Evolutionary conservation across 2,888 invertebrate species (phyloP), one percentile per base, ranked within the genome.

Genomic region (Diaphora mendica): DNA sequence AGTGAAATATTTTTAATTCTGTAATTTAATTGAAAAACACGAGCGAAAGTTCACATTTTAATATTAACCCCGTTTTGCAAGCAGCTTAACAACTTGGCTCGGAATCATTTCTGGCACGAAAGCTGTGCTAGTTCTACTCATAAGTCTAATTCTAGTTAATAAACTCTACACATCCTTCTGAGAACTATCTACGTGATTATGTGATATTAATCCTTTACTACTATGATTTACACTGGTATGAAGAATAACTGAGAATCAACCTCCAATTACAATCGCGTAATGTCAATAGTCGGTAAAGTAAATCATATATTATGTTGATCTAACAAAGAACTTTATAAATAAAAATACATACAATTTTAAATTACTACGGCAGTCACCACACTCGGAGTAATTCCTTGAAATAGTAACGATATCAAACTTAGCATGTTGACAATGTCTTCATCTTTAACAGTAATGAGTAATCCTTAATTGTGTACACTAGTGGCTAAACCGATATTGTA

Each of bases 391-490:
- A 17, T 9, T 5, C 30, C 26, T 35, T 55, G 20, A 35, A 20
- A 9, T 33, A 39, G 1, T 48, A 5, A 55, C 1, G 11, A 11
- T 51, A 20, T 51, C 9, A 23, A 20, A 33, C 26, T 33, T 48
- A 67, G 7, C 8, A 48, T 5, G 3, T 51, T 51, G 23, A 51
- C 51, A 51, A 51, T 23, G 3, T 51, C 51, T 23, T 51, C 51
- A 23, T 51, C 8, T 48, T 48, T 48, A 3, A 26, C 42, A 48
- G 15, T 64, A 69, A 30, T 55, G n/a, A 39, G 30, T 55, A 64
- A 65, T 55, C 55, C 55, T 17, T 51, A 65, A 65, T 30, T 55
- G 55, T 69, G 42, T 69, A 42, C 55, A 64, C 55, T 69, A 73
- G 55, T 55, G 65, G 26, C 33, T 30, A n/a, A 20, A 35, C 42